phyloP scores from a whole-genome alignment of 1,140 invertebrate genomes.

The Drosophila nebulosa region DNA sequence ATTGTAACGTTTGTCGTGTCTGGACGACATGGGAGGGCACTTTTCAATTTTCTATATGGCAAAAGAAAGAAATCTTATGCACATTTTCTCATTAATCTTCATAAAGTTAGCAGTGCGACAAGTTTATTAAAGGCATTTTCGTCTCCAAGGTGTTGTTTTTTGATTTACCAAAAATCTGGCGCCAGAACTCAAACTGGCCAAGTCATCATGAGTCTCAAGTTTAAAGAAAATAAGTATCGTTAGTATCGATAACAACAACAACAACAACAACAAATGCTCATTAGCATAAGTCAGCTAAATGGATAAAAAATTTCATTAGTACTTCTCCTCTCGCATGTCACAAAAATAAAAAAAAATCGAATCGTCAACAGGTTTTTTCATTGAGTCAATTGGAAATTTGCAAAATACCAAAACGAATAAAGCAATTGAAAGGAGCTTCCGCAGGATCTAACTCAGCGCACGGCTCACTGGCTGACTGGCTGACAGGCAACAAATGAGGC shows the following conservation, averaged over 20 bases:
- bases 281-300: constrained; percentile 54
- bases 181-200: background rate
- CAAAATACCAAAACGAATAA: constrained; percentile 11
- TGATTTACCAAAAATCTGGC: constrained; percentile 34
- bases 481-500: constrained; percentile 69
- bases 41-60: constrained; percentile 60
- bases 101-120: constrained; percentile 75
- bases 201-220: constrained; percentile 43
- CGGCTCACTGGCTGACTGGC: constrained; percentile 43
- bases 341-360: too few species aligned
- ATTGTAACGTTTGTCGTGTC: constrained; percentile 50
- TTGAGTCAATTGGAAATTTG: constrained; percentile 1
- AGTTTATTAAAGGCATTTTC: constrained; percentile 71
- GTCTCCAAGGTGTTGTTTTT: constrained; percentile 61
- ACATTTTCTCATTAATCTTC: constrained; percentile 70
- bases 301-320: constrained; percentile 40
- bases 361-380: constrained; percentile 42
- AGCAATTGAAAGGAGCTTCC: background rate
- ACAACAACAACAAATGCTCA: constrained; percentile 57
- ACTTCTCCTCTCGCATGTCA: constrained; percentile 1
- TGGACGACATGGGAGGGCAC: constrained; percentile 28
- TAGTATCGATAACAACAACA: constrained; percentile 33
- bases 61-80: constrained; percentile 39
- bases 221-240: background rate
- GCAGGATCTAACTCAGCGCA: background rate